Evolutionary conservation across 1,140 invertebrate genomes (phyloP).

Genomic region (Battus philenor): DNA sequence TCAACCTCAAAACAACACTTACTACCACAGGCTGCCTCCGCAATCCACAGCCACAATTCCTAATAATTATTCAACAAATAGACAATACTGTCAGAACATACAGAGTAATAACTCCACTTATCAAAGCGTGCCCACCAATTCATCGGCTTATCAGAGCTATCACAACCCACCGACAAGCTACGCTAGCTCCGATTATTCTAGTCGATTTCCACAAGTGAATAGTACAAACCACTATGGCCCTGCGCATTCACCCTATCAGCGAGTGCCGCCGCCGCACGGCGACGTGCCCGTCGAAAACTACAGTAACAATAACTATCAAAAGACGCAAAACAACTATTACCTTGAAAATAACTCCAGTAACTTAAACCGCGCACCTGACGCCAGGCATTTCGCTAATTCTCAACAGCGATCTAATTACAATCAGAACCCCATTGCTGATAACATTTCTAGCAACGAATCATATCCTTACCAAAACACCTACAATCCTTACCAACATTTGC

Average conservation of each 20-base stretch:
- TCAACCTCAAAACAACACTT: slow-evolving; percentile 47
- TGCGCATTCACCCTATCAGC: slow-evolving; percentile 74
- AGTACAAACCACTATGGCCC: slow-evolving; percentile 48
- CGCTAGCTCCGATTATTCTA: slow-evolving; percentile 64
- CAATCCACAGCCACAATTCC: slow-evolving; percentile 29
- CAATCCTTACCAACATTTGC: slow-evolving; percentile 77
- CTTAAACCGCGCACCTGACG: slow-evolving; percentile 34
- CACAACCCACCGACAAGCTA: slow-evolving; percentile 68
- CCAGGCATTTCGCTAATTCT: slow-evolving; percentile 45
- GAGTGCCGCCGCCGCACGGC: slow-evolving; percentile 76
- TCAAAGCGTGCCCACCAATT: slow-evolving; percentile 71
- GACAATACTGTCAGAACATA: slow-evolving; percentile 39
- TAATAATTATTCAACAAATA: slow-evolving; percentile 40
- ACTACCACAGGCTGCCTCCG: slow-evolving; percentile 56
- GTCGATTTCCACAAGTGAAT: slow-evolving; percentile 57
- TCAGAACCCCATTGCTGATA: slow-evolving; percentile 30
- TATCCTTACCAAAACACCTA: slow-evolving; percentile 71
- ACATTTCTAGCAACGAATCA: slow-evolving; percentile 29
- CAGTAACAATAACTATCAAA: slow-evolving; percentile 57
- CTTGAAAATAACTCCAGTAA: slow-evolving; percentile 40
- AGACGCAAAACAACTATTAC: slow-evolving; percentile 49
- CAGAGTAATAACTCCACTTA: slow-evolving; percentile 48
- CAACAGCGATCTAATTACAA: slow-evolving; percentile 39
- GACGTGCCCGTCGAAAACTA: slow-evolving; percentile 52
- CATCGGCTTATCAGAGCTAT: slow-evolving; percentile 62